phyloP scores from a whole-genome alignment of 1,140 invertebrate species.

The Vanessa tameamea region DNA sequence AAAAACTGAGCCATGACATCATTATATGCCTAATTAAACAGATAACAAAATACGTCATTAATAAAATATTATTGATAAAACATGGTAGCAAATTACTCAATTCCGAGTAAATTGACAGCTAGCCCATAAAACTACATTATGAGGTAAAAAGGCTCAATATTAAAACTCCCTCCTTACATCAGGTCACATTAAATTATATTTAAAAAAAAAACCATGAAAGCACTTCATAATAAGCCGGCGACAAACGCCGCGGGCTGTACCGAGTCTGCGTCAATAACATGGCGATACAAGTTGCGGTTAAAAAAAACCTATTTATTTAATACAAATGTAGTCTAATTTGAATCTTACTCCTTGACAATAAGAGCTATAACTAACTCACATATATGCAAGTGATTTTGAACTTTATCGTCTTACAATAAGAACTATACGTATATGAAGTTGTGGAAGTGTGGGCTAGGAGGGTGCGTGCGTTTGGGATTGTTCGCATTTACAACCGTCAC shows the following conservation, averaged over 20 bases:
- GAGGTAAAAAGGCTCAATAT: not conserved
- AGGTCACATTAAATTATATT: constrained; percentile 18
- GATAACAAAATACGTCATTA: no score
- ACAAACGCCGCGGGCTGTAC: constrained; percentile 26
- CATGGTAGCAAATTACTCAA: not conserved
- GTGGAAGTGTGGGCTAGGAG: constrained; percentile 20
- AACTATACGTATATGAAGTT: not conserved
- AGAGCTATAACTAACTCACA: not conserved
- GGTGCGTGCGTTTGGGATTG: constrained; percentile 21
- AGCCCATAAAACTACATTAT: not conserved
- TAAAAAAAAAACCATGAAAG: constrained; percentile 23
- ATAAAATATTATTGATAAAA: no score
- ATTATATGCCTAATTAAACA: no score
- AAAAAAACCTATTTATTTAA: constrained; percentile 28
- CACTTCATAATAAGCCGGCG: constrained; percentile 27
- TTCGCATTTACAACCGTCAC: constrained; percentile 13
- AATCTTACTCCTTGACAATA: not conserved
- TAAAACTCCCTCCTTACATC: constrained; percentile 15
- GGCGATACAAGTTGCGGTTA: constrained; percentile 17
- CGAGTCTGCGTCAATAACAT: constrained; percentile 28
- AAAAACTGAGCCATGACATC: no score
- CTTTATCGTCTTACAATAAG: constrained; percentile 1
- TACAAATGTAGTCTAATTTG: not conserved
- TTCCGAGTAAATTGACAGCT: not conserved
- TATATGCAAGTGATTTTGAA: constrained; percentile 7